Base-by-base conservation (phyloP, 2,113 vertebrate species). In the Cyphomyrus plagiostoma region DNA sequence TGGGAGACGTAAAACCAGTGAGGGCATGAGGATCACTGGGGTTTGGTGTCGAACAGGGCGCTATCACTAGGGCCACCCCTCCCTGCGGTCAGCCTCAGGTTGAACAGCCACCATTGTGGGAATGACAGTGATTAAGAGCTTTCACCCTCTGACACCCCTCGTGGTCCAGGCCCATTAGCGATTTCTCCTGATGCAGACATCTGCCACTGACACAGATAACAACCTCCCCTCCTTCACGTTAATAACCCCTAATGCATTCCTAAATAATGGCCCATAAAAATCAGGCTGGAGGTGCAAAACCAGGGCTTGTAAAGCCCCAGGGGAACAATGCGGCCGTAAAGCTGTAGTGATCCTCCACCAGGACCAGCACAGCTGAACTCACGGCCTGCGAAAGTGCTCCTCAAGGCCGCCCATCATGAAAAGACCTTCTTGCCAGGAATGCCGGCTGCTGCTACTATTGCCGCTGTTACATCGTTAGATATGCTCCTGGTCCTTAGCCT, bases 221-320 rank as follows among this genome's bases (percentile, higher is more conserved):
- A 48, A 30, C 35, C 35, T 0, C n/a, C 46, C 26, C 86, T 9
- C 86, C 89, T 80, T 26, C 88, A 13, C 48, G 80, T 88, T 49
- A 86, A 86, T 90, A 58, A 88, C 52, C 88, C 58, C 52, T 70
- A 89, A 90, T 87, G 88, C 53, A 53, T 80, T 53, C 46, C 56
- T 66, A 84, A 89, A 92, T 89, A 91, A 91, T 89, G 26, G 66
- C 21, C 88, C 52, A 48, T 90, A 87, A 90, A 90, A 90, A 80
- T 19, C 86, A 66, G 49, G n/a, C 58, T 84, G 86, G 88, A 88
- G 89, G 89, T 56, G 74, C 89, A 91, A 89, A 89, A 89, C 58
- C 30, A 21, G 5, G 35, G 35, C 74, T 86, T 87, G 49, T 90
- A 82, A 89, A 88, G 10, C 35, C 70, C 23, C n/a, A 4, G 49